Evolutionary conservation across 2,888 invertebrate species (phyloP).

Genomic region (Steinernema hermaphroditum): DNA sequence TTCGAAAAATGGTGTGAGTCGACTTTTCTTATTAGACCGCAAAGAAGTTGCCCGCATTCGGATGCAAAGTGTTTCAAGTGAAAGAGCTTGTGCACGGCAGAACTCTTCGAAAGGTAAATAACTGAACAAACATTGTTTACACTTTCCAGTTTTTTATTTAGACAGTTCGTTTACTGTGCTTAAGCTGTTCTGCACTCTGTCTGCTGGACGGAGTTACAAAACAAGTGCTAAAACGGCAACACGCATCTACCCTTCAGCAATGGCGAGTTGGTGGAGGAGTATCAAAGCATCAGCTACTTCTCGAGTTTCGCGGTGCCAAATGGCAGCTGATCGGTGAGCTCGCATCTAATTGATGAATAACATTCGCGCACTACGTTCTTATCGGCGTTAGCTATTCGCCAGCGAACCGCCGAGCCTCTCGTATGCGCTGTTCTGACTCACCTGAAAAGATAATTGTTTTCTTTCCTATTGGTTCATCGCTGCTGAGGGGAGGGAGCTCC

Average conservation of each 20-base stretch:
- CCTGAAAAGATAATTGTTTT: constrained; percentile 27
- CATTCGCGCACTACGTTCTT: constrained; percentile 15
- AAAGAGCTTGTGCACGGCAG: constrained; percentile 73
- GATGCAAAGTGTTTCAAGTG: constrained; percentile 73
- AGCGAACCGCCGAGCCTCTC: background rate
- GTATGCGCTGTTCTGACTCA: constrained; percentile 1
- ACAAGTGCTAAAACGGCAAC: constrained; percentile 70
- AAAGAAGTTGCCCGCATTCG: constrained; percentile 73
- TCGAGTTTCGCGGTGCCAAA: constrained; percentile 73
- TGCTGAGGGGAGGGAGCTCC: constrained; percentile 18
- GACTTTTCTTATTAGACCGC: constrained; percentile 70
- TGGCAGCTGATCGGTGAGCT: constrained; percentile 68
- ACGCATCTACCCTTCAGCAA: constrained; percentile 72
- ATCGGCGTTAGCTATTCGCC: background rate
- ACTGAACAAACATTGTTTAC: background rate
- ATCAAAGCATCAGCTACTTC: constrained; percentile 72
- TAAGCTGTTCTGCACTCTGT: constrained; percentile 72
- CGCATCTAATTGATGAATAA: constrained; percentile 25
- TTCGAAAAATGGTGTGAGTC: constrained; percentile 11
- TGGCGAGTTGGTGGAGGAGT: constrained; percentile 74
- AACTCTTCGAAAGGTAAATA: constrained; percentile 72
- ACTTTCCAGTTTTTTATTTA: constrained; percentile 57
- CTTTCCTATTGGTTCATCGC: constrained; percentile 3
- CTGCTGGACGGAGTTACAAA: constrained; percentile 73
- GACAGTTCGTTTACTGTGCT: constrained; percentile 72